Evolutionary conservation across 92 coral and sea anemone species (phyloP).

Genomic region (Pocillopora grandis): DNA sequence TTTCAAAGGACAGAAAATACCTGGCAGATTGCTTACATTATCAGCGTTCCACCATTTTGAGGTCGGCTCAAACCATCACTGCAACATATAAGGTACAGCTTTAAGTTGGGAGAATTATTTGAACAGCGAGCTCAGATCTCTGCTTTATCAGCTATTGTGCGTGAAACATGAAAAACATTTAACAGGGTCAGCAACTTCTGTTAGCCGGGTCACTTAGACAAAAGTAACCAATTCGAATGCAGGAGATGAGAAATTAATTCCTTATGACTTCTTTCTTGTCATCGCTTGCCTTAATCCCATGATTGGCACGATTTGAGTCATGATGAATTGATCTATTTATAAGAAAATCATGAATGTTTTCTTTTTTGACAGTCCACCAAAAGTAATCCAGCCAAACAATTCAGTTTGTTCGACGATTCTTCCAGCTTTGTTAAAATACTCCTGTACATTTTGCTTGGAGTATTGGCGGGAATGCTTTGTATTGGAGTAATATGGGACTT

Average conservation of each 20-base stretch:
- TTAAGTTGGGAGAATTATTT: background rate
- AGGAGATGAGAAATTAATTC: too few relatives aligned
- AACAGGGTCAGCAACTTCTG: too few relatives aligned
- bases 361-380: background rate
- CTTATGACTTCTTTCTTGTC: too few relatives aligned
- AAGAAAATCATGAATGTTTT: background rate
- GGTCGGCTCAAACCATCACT: background rate
- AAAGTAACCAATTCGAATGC: too few relatives aligned
- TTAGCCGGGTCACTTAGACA: too few relatives aligned
- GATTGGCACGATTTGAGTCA: too few relatives aligned
- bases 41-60: conserved; percentile 15
- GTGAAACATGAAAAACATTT: too few relatives aligned
- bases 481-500: conserved; percentile 18
- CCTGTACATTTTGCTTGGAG: conserved; percentile 26
- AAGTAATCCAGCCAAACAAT: background rate
- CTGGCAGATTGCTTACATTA: conserved; percentile 9
- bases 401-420: conserved; percentile 33
- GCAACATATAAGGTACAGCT: background rate
- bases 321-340: background rate
- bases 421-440: background rate
- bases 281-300: too few relatives aligned
- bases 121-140: too few relatives aligned
- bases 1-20: background rate
- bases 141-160: too few relatives aligned
- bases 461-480: conserved; percentile 7